These are phyloP conservation scores for Mus caroli DNA, from an alignment of 2,797 vertebrate genomes.

Conservation along the genomic window DNA sequence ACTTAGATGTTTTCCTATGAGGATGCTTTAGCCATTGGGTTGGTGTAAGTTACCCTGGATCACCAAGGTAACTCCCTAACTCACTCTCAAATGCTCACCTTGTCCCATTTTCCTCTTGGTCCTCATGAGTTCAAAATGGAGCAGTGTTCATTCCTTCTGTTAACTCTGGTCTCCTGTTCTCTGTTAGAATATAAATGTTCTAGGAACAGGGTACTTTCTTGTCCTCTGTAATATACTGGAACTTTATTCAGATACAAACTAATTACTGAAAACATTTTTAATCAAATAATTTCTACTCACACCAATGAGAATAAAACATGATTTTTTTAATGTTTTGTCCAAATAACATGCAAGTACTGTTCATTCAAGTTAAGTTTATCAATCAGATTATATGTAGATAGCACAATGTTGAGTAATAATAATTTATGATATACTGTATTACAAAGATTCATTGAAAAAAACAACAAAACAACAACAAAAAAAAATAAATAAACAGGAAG, in stretches of 20 bases:
- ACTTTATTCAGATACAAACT: neutral
- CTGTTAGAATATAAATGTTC: neutral
- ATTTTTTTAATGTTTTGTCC: neutral
- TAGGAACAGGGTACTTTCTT: neutral
- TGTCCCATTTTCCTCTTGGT: neutral
- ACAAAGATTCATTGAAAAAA: neutral
- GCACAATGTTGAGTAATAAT: neutral
- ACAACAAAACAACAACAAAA: neutral
- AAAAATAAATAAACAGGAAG: accelerated
- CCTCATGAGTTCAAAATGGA: neutral
- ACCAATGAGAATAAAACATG: neutral
- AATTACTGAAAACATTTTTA: neutral
- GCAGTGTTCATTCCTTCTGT: neutral
- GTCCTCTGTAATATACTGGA: neutral
- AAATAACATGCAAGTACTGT: neutral
- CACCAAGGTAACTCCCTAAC: neutral
- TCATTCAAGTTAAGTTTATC: neutral
- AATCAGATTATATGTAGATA: neutral
- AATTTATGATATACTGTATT: neutral
- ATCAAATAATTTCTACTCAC: neutral
- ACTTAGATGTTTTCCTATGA: neutral
- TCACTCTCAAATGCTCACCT: accelerated
- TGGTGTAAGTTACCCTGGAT: neutral
- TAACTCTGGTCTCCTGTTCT: neutral
- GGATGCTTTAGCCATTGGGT: neutral